phyloP scores from a whole-genome alignment of 1,140 invertebrate species.

The Camponotus floridanus region DNA sequence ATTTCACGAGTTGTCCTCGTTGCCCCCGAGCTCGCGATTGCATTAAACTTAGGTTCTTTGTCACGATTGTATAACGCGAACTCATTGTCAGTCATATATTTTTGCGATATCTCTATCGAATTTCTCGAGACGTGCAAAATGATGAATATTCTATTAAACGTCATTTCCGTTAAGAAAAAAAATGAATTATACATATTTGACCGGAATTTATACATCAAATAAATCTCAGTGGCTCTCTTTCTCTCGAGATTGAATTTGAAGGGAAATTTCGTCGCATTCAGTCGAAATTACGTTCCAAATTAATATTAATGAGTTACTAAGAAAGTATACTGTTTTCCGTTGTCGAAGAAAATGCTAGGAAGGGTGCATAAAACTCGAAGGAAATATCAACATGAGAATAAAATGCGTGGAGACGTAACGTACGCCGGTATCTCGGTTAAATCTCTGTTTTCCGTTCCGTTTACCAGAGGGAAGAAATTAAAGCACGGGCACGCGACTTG shows the following conservation, averaged over 20 bases:
- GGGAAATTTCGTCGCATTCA: neutral
- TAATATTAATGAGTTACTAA: conserved; percentile 3
- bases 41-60: neutral
- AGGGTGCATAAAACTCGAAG: conserved; percentile 22
- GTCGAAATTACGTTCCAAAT: conserved; percentile 18
- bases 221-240: neutral
- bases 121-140: neutral
- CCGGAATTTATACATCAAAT: neutral
- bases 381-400: conserved; percentile 49
- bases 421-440: conserved; percentile 26
- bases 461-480: conserved; percentile 46
- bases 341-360: conserved; percentile 22
- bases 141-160: neutral
- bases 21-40: conserved; percentile 15
- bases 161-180: neutral
- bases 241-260: neutral
- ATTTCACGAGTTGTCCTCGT: conserved; percentile 38
- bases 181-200: neutral
- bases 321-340: neutral
- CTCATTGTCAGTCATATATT: neutral
- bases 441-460: conserved; percentile 43
- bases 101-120: neutral
- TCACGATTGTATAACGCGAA: conserved; percentile 12
- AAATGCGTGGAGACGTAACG: conserved; percentile 29
- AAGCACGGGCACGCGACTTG: conserved; percentile 12